phyloP scores from a whole-genome alignment of 2,113 vertebrate genomes.

The Rattus rattus region DNA sequence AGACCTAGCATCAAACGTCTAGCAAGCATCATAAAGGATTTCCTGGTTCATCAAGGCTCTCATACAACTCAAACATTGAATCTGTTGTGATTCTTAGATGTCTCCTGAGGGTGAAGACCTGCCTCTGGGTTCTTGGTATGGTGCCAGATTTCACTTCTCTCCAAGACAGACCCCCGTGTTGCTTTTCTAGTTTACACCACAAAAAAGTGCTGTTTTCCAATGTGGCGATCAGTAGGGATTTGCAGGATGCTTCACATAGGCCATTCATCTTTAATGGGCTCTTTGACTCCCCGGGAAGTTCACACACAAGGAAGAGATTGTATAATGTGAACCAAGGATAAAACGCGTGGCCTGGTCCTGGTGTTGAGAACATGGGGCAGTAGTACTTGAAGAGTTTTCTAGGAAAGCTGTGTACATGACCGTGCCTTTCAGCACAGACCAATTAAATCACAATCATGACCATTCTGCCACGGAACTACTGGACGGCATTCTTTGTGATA shows the following conservation, averaged over 20 bases:
- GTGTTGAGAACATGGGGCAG: slow-evolving; percentile 6
- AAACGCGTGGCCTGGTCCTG: not conserved
- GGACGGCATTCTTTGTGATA: slow-evolving; percentile 46
- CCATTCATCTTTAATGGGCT: slow-evolving; percentile 71
- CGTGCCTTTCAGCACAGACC: slow-evolving; percentile 52
- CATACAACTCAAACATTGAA: not conserved
- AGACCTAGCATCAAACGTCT: not conserved
- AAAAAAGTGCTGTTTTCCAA: slow-evolving; percentile 48
- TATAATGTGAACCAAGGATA: not conserved
- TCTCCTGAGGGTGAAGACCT: not conserved
- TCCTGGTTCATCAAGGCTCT: not conserved
- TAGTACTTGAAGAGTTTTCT: slow-evolving; percentile 4
- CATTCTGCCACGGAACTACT: not conserved
- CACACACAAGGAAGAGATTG: slow-evolving; percentile 60
- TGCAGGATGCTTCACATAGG: slow-evolving; percentile 54
- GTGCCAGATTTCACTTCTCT: slow-evolving; percentile 32
- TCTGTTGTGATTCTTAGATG: not conserved
- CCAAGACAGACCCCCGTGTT: slow-evolving; percentile 43
- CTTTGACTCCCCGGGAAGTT: slow-evolving; percentile 71
- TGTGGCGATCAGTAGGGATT: slow-evolving; percentile 64
- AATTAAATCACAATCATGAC: slow-evolving; percentile 57
- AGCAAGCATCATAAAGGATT: slow-evolving; percentile 9
- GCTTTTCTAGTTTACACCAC: slow-evolving; percentile 60
- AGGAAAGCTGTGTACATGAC: not conserved
- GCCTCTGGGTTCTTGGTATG: slow-evolving; percentile 7